Base-by-base conservation (phyloP, 2,888 invertebrate genomes). In the Megamerina dolium region DNA sequence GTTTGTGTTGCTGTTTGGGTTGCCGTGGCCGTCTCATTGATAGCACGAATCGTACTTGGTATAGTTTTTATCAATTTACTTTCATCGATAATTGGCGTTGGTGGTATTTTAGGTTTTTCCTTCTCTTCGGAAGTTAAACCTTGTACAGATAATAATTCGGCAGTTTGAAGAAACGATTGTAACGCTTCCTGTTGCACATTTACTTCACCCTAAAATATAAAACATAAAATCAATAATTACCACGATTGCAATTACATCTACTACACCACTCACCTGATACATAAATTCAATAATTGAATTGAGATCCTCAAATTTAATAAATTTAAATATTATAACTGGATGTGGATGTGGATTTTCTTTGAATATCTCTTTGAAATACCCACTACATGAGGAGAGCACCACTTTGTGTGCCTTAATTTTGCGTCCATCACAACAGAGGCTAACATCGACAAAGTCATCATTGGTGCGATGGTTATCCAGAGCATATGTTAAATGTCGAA, bases 371-470 rank as follows among this genome's bases (percentile, higher is more conserved):
- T 76, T 78, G 63, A 90, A 89, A 65, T 88, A 90, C 54, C 79
- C 79, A 60, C 89, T 89, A 65, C 89, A 90, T 5, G 88, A 88
- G 1, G 88, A 87, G 17, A 90, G 74, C 39, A 90, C 77, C 76
- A 89, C 83, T 75, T 85, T 87, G 64, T 90, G 90, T 29, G 89
- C 89, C 60, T 82, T 82, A 53, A 90, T 83, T 72, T 83, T 82
- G 47, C 83, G 81, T 50, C 89, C 89, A 68, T 89, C 89, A 64
- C 87, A 88, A 67, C 86, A 85, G 51, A 90, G 73, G 47, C 88
- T 90, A 41, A 89, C 89, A 75, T 90, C 90, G 41, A 87, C 87
- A 51, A 89, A 78, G 73, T 78, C 82, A 69, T 80, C 79, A 59
- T 79, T 78, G 53, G 76, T 75, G 43, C 79, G 77, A 52, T 89